Percentiles rank a stretch among this genome's conserved stretches.
Conservation (phyloP, 30 jellyfish, hydroid and myxozoan species). For the Sanderia malayensis region DNA sequence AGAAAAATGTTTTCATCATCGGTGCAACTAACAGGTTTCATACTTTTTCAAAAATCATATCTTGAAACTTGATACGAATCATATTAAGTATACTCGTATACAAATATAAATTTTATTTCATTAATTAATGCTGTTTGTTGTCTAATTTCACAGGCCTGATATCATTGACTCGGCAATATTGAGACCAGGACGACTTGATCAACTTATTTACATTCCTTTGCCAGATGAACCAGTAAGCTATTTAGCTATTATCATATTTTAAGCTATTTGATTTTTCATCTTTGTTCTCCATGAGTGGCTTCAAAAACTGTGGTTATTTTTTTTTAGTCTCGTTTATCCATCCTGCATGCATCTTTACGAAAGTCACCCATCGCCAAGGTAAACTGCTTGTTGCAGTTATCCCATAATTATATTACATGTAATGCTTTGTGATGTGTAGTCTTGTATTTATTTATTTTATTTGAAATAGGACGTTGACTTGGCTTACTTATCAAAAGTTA, state of each 20-base stretch:
- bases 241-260: no score
- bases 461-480: slow-evolving; percentile 75
- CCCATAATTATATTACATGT: no score
- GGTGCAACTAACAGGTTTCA: slow-evolving; percentile 99
- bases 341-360: slow-evolving; percentile 80
- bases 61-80: no score
- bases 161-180: slow-evolving; percentile 98
- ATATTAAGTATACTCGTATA: no score
- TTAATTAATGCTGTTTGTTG: no score
- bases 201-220: slow-evolving; percentile 95
- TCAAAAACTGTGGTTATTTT: no score
- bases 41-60: no score
- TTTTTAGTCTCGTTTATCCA: slow-evolving; percentile 84
- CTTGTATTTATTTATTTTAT: no score
- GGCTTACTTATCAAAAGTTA: slow-evolving; percentile 71
- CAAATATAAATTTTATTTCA: no score
- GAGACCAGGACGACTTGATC: slow-evolving; percentile 99
- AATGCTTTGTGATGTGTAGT: no score
- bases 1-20: slow-evolving; percentile 96
- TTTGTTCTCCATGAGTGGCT: no score
- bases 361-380: slow-evolving; percentile 83
- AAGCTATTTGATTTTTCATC: no score
- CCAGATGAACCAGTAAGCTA: slow-evolving; percentile 97
- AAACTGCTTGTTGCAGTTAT: neutral
- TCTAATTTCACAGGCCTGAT: slow-evolving; percentile 81